These are phyloP conservation scores for Sebastiscus tertius DNA, from an alignment of 2,797 vertebrate genomes.

Conservation along the genomic window DNA sequence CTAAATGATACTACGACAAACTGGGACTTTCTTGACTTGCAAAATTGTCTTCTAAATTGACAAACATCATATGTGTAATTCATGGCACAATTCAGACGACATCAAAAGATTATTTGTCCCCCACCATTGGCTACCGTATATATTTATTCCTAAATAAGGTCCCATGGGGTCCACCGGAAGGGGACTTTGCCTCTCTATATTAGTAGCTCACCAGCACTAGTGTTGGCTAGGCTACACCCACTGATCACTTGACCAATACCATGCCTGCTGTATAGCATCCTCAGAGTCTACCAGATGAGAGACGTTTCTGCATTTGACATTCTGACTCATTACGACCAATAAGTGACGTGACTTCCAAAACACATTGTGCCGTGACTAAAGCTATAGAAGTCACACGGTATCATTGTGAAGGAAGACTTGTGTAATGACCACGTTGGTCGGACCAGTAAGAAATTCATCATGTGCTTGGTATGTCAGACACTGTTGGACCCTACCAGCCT, in stretches of 20 bases:
- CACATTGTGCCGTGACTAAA: neutral
- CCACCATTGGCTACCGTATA: no score
- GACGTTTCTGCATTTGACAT: neutral
- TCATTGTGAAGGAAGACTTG: neutral
- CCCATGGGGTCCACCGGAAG: no score
- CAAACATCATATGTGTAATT: no score
- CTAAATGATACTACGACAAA: no score
- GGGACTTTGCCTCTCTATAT: no score
- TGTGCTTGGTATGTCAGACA: slow-evolving; percentile 49
- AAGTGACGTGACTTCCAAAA: neutral
- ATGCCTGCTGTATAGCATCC: neutral
- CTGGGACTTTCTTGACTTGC: no score
- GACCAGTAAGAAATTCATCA: slow-evolving; percentile 41
- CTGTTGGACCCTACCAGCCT: neutral
- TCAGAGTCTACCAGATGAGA: neutral
- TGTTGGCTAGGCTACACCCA: neutral
- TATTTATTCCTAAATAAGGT: no score
- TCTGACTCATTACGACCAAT: slow-evolving; percentile 13
- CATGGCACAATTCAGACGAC: no score
- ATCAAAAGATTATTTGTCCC: no score
- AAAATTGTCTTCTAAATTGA: no score
- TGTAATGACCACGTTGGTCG: slow-evolving; percentile 21
- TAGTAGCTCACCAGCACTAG: neutral
- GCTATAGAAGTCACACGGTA: neutral
- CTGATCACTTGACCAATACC: neutral